Evolutionary conservation across 2,888 invertebrate genomes (phyloP).

Genomic region (Aplocera efformata): DNA sequence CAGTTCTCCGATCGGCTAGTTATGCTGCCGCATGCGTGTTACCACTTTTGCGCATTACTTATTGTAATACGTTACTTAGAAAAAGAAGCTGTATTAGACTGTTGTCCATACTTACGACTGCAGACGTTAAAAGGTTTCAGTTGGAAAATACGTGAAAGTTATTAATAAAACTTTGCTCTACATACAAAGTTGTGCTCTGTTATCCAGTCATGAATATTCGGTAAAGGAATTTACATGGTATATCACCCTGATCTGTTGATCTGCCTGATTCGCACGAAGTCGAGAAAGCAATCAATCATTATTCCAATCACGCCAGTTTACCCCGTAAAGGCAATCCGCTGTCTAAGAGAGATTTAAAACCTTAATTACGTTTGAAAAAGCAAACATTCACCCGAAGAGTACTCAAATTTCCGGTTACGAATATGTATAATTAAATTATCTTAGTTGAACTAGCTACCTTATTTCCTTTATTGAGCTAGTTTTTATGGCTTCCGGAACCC

Average conservation of each 20-base stretch:
- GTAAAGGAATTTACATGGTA: too few relatives aligned
- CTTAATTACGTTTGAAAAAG: conserved; percentile 40
- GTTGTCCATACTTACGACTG: too few relatives aligned
- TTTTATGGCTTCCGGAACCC: conserved; percentile 33
- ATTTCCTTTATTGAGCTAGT: conserved; percentile 30
- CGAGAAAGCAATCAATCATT: conserved; percentile 23
- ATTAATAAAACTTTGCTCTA: too few relatives aligned
- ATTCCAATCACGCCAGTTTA: conserved; percentile 17
- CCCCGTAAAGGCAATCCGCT: conserved; percentile 16
- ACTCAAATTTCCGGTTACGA: conserved; percentile 46
- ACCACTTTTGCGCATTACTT: conserved; percentile 17
- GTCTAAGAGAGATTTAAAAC: conserved; percentile 39
- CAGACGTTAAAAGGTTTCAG: too few relatives aligned
- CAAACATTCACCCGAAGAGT: conserved; percentile 36
- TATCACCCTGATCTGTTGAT: background rate
- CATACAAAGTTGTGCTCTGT: too few relatives aligned
- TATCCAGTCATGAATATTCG: too few relatives aligned
- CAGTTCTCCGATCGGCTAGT: conserved; percentile 47
- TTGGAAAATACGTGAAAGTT: too few relatives aligned
- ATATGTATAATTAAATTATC: conserved; percentile 42
- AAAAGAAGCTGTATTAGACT: background rate
- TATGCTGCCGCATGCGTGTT: conserved; percentile 47
- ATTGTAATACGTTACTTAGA: conserved; percentile 5
- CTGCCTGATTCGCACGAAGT: background rate
- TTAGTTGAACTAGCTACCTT: conserved; percentile 34